A percentile compares a stretch with the other conserved stretches of the same genome.
These are phyloP conservation scores for Thalassoma bifasciatum DNA, from an alignment of 2,113 vertebrate genomes.

Conservation along the genomic window DNA sequence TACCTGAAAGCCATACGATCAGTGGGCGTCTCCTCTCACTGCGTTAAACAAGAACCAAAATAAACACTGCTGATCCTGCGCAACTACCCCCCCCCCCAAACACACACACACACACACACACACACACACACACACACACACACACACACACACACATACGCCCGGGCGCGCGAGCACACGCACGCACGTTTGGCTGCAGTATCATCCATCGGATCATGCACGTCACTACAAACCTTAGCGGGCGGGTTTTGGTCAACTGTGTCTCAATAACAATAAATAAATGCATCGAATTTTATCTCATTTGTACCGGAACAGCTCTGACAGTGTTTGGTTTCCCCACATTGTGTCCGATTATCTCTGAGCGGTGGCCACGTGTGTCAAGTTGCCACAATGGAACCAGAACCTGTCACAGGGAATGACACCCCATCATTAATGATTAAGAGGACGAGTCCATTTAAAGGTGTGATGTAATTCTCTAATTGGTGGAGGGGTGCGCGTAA, in stretches of 20 bases:
- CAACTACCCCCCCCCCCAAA: not conserved
- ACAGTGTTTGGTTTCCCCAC: not conserved
- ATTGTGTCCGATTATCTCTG: slow-evolving; percentile 32
- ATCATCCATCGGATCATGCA: not conserved
- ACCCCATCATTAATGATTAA: slow-evolving; percentile 74
- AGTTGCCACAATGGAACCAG: slow-evolving; percentile 58
- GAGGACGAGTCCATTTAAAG: slow-evolving; percentile 66
- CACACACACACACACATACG: too few relatives aligned
- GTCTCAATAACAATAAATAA: too few relatives aligned
- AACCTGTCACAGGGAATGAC: slow-evolving; percentile 55
- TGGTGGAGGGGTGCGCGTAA: slow-evolving; percentile 57
- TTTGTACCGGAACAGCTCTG: not conserved
- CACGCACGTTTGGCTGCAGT: not conserved
- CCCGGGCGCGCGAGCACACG: not conserved
- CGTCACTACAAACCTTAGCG: not conserved
- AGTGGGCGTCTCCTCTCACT: slow-evolving; percentile 47
- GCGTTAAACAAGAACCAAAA: slow-evolving; percentile 58
- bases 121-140: too few relatives aligned
- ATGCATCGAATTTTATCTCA: not conserved
- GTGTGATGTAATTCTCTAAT: slow-evolving; percentile 77
- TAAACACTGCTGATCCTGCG: slow-evolving; percentile 41
- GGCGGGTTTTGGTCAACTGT: not conserved
- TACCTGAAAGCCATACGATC: slow-evolving; percentile 20
- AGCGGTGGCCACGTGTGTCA: slow-evolving; percentile 51
- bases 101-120: too few relatives aligned